Conservation (phyloP, 2,113 vertebrate species). For the Anolis carolinensis region DNA sequence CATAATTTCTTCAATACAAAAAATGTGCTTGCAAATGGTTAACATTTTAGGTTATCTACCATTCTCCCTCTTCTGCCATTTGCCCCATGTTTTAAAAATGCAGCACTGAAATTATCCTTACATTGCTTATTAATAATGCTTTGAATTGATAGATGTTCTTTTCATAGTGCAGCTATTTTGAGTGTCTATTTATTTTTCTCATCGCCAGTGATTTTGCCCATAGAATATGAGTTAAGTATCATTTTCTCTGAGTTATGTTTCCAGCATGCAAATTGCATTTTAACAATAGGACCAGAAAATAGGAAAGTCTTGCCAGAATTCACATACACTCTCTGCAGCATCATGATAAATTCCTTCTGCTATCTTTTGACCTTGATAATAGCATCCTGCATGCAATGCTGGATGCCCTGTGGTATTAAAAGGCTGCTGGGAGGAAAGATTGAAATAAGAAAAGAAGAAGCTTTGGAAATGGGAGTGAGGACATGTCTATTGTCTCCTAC, state of each 20-base stretch:
- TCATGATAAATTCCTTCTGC: slow-evolving; percentile 27
- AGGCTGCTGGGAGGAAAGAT: not conserved
- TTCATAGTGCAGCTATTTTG: not conserved
- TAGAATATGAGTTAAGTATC: not conserved
- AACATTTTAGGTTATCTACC: not conserved
- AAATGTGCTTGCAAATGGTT: not conserved
- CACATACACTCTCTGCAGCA: not conserved
- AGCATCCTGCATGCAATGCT: not conserved
- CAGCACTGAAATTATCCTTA: not conserved
- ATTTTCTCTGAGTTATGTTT: not conserved
- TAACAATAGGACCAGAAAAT: slow-evolving; percentile 25
- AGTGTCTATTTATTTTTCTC: not conserved
- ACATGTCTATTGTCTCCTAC: not conserved
- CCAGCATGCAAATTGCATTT: not conserved
- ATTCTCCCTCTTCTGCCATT: not conserved
- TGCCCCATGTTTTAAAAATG: not conserved
- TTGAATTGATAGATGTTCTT: not conserved
- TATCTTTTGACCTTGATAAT: slow-evolving; percentile 26
- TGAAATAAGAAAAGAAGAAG: slow-evolving; percentile 18
- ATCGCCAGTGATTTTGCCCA: not conserved
- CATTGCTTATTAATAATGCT: not conserved
- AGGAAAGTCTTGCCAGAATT: slow-evolving; percentile 3
- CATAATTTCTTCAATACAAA: not conserved
- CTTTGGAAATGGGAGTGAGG: slow-evolving; percentile 1
- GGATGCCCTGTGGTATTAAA: not conserved